phyloP scores from a whole-genome alignment of 2,888 invertebrate species.

The Anaspis maculata region DNA sequence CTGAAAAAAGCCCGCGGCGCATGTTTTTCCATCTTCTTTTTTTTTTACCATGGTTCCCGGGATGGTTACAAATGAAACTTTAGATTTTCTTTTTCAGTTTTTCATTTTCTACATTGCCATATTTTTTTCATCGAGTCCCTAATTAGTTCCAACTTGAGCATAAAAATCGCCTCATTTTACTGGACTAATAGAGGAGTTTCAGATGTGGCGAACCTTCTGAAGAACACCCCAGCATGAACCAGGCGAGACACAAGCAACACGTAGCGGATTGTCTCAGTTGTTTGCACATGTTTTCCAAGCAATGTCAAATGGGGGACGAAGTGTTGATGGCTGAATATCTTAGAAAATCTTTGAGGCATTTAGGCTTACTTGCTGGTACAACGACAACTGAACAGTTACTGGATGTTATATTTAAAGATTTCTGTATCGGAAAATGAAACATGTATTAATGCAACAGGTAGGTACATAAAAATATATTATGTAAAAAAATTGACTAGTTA shows the following conservation, averaged over 20 bases:
- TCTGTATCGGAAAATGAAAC: conserved; percentile 82
- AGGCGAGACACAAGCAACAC: conserved; percentile 59
- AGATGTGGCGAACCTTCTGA: conserved; percentile 61
- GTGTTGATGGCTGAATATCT: conserved; percentile 63
- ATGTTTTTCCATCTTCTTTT: too few species aligned
- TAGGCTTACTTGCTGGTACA: conserved; percentile 71
- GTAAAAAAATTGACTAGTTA: neutral
- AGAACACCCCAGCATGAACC: conserved; percentile 62
- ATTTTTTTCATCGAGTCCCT: too few species aligned
- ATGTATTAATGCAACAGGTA: too few species aligned
- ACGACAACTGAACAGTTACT: conserved; percentile 70
- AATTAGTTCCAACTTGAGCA: too few species aligned
- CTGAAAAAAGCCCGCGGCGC: too few species aligned
- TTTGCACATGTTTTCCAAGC: conserved; percentile 46
- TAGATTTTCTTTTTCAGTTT: too few species aligned
- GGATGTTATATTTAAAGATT: conserved; percentile 74
- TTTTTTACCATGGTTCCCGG: too few species aligned
- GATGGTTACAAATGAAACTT: too few species aligned
- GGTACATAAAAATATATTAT: too few species aligned
- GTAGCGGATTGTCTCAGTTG: conserved; percentile 49
- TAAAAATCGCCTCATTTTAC: too few species aligned
- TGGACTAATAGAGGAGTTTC: too few species aligned
- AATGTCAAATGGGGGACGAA: conserved; percentile 42
- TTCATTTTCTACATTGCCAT: too few species aligned
- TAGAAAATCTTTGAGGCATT: conserved; percentile 53